Evolutionary conservation across 2,113 vertebrate genomes (phyloP).

Genomic region (Mirounga angustirostris): DNA sequence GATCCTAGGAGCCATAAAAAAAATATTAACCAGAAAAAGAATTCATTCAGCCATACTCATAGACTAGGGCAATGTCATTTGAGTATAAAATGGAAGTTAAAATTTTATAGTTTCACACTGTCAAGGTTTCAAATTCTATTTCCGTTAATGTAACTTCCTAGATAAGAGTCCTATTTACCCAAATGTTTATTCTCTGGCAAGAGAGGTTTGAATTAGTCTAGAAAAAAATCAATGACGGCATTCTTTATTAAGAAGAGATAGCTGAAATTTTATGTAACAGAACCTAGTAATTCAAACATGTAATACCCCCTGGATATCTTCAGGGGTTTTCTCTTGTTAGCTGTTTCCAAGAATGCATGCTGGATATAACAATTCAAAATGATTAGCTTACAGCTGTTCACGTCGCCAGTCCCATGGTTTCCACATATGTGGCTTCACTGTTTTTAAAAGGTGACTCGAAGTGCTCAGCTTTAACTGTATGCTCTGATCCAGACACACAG

Average conservation of each 20-base stretch:
- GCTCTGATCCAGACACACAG: slow-evolving; percentile 86
- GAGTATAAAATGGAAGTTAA: slow-evolving; percentile 67
- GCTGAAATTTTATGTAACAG: neutral
- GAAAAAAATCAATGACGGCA: slow-evolving; percentile 32
- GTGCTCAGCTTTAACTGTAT: neutral
- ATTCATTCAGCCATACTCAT: slow-evolving; percentile 3
- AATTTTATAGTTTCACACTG: slow-evolving; percentile 64
- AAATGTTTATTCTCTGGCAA: slow-evolving; percentile 64
- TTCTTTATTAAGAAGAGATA: slow-evolving; percentile 43
- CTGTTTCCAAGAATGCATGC: neutral
- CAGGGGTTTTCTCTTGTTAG: neutral
- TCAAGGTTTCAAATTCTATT: slow-evolving; percentile 71
- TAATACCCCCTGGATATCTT: neutral
- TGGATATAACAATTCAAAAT: neutral
- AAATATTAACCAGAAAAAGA: neutral
- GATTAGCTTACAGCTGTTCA: slow-evolving; percentile 80
- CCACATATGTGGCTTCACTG: slow-evolving; percentile 25
- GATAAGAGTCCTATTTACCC: slow-evolving; percentile 55
- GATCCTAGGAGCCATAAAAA: neutral
- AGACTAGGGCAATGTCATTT: slow-evolving; percentile 49
- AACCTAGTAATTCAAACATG: slow-evolving; percentile 13
- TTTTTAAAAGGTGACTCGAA: neutral
- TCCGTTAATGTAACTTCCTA: slow-evolving; percentile 60
- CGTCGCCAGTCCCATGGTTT: slow-evolving; percentile 59
- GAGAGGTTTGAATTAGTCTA: slow-evolving; percentile 51